These are phyloP conservation scores for Nephrotoma guestfalica DNA, from an alignment of 2,888 invertebrate genomes.

Conservation along the genomic window DNA sequence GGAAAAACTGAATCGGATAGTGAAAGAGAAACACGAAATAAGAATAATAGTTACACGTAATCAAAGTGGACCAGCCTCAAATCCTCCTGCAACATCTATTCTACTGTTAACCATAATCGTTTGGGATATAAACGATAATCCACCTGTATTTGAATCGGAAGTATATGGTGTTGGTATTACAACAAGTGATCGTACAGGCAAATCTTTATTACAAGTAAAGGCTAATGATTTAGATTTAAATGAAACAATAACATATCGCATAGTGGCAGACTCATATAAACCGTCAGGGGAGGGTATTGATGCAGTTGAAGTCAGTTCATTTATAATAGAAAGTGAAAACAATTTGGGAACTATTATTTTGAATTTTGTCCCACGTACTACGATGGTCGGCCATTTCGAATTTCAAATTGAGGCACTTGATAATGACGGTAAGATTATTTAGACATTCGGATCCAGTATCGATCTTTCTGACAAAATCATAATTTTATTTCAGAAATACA, in stretches of 20 bases:
- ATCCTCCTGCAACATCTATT: slow-evolving; percentile 20
- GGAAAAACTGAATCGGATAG: slow-evolving; percentile 34
- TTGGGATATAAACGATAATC: slow-evolving; percentile 41
- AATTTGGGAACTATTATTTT: slow-evolving; percentile 35
- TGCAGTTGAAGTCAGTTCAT: slow-evolving; percentile 22
- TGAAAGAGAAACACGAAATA: slow-evolving; percentile 28
- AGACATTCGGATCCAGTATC: background rate
- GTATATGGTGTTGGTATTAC: slow-evolving; percentile 40
- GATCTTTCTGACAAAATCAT: background rate
- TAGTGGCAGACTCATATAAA: slow-evolving; percentile 29
- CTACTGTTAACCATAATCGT: slow-evolving; percentile 32
- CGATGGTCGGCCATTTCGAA: slow-evolving; percentile 46
- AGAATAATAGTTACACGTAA: slow-evolving; percentile 37
- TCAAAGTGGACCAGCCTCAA: slow-evolving; percentile 17
- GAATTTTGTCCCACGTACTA: slow-evolving; percentile 35
- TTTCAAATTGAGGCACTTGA: slow-evolving; percentile 41
- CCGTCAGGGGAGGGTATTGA: slow-evolving; percentile 32
- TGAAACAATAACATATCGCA: slow-evolving; percentile 30
- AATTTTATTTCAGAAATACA: slow-evolving; percentile 26
- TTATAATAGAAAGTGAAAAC: slow-evolving; percentile 32
- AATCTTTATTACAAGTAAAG: slow-evolving; percentile 38
- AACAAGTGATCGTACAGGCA: slow-evolving; percentile 31
- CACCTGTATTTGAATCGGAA: slow-evolving; percentile 36
- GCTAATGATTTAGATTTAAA: slow-evolving; percentile 40
- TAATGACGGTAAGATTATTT: slow-evolving; percentile 31